These are phyloP conservation scores for Piscicola geometra DNA, from an alignment of 2,888 invertebrate species.

Conservation along the genomic window DNA sequence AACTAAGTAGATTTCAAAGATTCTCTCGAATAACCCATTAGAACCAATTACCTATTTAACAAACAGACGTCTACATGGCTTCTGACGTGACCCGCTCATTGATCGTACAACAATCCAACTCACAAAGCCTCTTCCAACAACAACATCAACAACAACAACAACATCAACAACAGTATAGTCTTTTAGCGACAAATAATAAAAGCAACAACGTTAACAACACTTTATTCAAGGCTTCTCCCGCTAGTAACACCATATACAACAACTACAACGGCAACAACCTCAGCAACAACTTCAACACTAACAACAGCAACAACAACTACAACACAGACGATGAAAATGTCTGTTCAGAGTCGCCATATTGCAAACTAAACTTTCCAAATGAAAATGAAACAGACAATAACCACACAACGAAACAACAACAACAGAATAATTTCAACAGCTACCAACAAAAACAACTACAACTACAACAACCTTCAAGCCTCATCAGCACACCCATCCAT, in stretches of 20 bases:
- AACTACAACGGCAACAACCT: not conserved
- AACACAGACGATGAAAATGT: conserved; percentile 26
- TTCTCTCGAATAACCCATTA: no score
- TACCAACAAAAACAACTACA: conserved; percentile 29
- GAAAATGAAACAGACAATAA: not conserved
- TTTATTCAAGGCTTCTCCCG: not conserved
- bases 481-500: not conserved
- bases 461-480: conserved; percentile 2
- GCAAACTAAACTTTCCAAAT: conserved; percentile 26
- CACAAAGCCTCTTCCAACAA: conserved; percentile 16
- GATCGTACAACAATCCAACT: conserved; percentile 17
- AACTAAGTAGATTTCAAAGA: no score
- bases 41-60: no score
- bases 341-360: conserved; percentile 26
- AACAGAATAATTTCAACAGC: not conserved
- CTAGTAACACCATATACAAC: not conserved
- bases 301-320: not conserved
- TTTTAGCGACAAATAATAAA: conserved; percentile 4
- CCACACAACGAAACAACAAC: not conserved
- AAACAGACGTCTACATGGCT: conserved; percentile 29
- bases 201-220: conserved; percentile 14
- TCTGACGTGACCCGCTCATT: conserved; percentile 27
- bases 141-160: conserved; percentile 31
- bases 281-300: not conserved
- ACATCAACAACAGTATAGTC: conserved; percentile 18